Percentiles rank a stretch among this genome's conserved stretches.
Evolutionary conservation across 2,113 vertebrate genomes (phyloP).

Genomic region (Bostrychus sinensis): DNA sequence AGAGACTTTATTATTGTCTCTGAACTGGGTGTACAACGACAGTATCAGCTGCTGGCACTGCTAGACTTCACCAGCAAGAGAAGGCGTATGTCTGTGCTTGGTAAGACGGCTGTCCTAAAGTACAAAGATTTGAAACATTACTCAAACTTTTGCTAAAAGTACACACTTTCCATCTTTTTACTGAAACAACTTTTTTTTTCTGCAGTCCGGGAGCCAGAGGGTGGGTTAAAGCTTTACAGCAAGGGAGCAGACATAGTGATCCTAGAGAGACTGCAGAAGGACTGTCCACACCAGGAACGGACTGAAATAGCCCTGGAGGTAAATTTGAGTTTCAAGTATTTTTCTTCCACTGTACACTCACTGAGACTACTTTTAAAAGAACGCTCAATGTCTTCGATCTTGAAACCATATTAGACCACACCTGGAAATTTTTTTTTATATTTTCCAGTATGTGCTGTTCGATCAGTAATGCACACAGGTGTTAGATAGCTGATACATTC

Average conservation of each 20-base stretch:
- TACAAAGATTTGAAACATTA: neutral
- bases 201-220: conserved; percentile 88
- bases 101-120: conserved; percentile 71
- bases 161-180: conserved; percentile 5
- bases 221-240: conserved; percentile 87
- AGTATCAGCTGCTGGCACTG: conserved; percentile 87
- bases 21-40: conserved; percentile 83
- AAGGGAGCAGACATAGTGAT: conserved; percentile 93
- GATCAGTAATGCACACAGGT: neutral
- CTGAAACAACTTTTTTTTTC: conserved; percentile 23
- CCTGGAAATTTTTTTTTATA: conserved; percentile 6
- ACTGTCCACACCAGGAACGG: conserved; percentile 58
- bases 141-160: neutral
- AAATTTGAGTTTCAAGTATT: conserved; percentile 45
- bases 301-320: conserved; percentile 85
- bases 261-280: conserved; percentile 79
- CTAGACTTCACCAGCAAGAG: conserved; percentile 92
- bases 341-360: neutral
- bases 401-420: neutral
- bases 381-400: conserved; percentile 7
- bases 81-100: conserved; percentile 92
- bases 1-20: conserved; percentile 85
- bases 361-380: conserved; percentile 15
- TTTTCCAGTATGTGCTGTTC: neutral
- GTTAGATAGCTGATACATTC: neutral